Percentiles rank a stretch among this genome's conserved stretches.
phyloP scores from a whole-genome alignment of 2,888 invertebrate genomes.

The Philereme transversata region DNA sequence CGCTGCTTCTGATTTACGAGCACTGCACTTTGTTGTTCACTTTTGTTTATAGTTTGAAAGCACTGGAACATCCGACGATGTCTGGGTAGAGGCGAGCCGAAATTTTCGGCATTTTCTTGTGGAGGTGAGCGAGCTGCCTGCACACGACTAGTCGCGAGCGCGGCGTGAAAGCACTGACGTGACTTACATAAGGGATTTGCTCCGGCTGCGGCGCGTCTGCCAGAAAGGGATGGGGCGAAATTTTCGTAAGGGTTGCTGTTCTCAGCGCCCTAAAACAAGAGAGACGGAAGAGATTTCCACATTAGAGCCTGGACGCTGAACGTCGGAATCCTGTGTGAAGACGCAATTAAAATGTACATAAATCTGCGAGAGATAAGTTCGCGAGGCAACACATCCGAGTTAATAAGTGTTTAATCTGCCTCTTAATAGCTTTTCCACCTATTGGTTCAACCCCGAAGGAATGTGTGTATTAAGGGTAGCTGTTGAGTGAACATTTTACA shows the following conservation, averaged over 20 bases:
- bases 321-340: slow-evolving; percentile 75
- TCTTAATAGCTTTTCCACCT: slow-evolving; percentile 50
- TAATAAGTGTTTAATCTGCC: slow-evolving; percentile 63
- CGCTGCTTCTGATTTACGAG: slow-evolving; percentile 47
- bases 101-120: slow-evolving; percentile 60
- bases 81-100: slow-evolving; percentile 38
- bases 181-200: slow-evolving; percentile 81
- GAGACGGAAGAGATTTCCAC: slow-evolving; percentile 70
- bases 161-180: slow-evolving; percentile 72
- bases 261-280: slow-evolving; percentile 57
- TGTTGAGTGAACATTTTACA: neutral
- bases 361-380: slow-evolving; percentile 67
- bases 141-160: slow-evolving; percentile 55
- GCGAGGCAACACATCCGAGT: slow-evolving; percentile 56
- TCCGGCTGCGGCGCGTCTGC: slow-evolving; percentile 66
- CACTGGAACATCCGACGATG: slow-evolving; percentile 48
- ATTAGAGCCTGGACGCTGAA: slow-evolving; percentile 58
- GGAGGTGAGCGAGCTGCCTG: slow-evolving; percentile 40
- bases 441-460: slow-evolving; percentile 25
- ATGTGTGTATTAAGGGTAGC: slow-evolving; percentile 18
- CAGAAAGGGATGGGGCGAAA: slow-evolving; percentile 66
- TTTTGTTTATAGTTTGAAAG: slow-evolving; percentile 57
- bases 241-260: slow-evolving; percentile 68
- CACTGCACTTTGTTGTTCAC: slow-evolving; percentile 51
- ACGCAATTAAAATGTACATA: slow-evolving; percentile 79